Evolutionary conservation across 2,797 vertebrate genomes (phyloP).

Genomic region (Nyctibius grandis): DNA sequence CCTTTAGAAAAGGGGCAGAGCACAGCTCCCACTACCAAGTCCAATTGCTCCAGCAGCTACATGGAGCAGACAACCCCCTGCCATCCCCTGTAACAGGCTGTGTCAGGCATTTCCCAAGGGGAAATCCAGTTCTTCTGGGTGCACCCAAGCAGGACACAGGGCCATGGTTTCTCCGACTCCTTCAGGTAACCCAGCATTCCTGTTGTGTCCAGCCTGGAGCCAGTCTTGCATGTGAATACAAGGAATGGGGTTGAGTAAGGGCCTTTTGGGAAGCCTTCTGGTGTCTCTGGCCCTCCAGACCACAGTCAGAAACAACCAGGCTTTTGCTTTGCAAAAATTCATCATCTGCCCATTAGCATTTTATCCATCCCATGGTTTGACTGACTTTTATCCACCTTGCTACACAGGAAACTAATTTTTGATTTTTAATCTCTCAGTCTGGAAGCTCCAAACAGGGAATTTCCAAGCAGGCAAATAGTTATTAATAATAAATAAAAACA

Average conservation of each 20-base stretch:
- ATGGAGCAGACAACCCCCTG: neutral
- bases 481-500: conserved; percentile 56
- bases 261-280: neutral
- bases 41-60: neutral
- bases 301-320: neutral
- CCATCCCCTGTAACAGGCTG: neutral
- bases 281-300: neutral
- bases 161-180: neutral
- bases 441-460: neutral
- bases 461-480: neutral
- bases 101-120: neutral
- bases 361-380: neutral
- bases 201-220: neutral
- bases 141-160: neutral
- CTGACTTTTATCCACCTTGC: neutral
- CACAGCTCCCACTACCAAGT: neutral
- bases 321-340: neutral
- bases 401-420: neutral
- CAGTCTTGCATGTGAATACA: neutral
- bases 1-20: neutral
- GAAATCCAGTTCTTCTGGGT: neutral
- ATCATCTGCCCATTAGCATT: neutral
- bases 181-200: neutral
- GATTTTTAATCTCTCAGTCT: neutral
- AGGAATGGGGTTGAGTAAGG: neutral